Evolutionary conservation across 2,113 vertebrate species (phyloP), one percentile per base, ranked within the genome.

Genomic region (Bos indicus): DNA sequence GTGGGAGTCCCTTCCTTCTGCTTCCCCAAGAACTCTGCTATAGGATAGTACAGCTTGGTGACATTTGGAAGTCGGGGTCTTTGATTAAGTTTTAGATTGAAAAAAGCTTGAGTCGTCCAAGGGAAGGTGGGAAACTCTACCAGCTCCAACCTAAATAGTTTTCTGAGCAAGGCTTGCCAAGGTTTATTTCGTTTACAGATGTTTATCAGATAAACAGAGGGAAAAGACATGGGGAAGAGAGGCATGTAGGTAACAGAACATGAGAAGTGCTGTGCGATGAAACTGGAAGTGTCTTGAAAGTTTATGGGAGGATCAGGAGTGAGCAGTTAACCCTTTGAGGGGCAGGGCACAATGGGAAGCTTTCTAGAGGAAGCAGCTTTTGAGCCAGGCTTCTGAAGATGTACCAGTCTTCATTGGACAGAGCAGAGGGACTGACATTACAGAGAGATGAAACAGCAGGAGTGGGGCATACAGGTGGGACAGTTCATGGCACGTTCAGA

Each of bases 381-480:
- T 9, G 91, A n/a, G 28, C 51, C 74, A 30, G 43, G 8, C 26
- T 21, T 84, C 60, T 62, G 46, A 23, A 67, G 62, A 33, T 5
- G 7, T 26, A 8, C 3, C 6, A 16, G 48, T 11, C 54, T 57
- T 71, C 40, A n/a, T 2, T 0, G 13, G 56, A 28, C 3, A 30
- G 64, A 51, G 67, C 52, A 21, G 54, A 86, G 21, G 28, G 81
- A 62, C 12, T 9, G 46, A 51, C 67, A 5, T 78, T 26, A 7
- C 6, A 5, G 57, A 90, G 17, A 9, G 23, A 19, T 25, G 59
- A 25, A 60, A 33, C 54, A 7, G 80, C 21, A 28, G 43, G 26
- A 5, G 5, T 0, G 3, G 7, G 48, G 46, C 5, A 6, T 1
- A 1, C 6, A 1, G 48, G 5, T 0, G 19, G 33, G 48, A 16